Evolutionary conservation across 2,797 vertebrate genomes (phyloP).

Genomic region (Phalanger gymnotis): DNA sequence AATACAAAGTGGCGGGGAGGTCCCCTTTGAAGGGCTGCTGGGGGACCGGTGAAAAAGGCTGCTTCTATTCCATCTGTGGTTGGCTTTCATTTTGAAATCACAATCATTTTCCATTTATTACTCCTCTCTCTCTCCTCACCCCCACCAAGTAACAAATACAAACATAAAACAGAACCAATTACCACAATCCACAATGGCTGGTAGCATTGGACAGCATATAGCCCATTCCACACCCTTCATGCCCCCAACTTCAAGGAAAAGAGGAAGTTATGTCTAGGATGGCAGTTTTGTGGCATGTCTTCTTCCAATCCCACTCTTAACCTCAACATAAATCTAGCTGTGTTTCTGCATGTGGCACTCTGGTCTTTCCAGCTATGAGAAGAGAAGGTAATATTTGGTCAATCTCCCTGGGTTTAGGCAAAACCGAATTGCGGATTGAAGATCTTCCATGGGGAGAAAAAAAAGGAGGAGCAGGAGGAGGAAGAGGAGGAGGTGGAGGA

Average conservation of each 20-base stretch:
- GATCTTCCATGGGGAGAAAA: constrained; percentile 24
- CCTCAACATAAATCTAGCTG: background rate
- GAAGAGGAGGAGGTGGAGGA: no score
- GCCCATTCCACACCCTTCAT: background rate
- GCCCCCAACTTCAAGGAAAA: background rate
- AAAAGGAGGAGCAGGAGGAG: background rate
- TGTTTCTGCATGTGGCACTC: background rate
- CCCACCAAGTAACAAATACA: background rate
- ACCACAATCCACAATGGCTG: background rate
- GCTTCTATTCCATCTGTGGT: background rate
- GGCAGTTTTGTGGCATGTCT: background rate
- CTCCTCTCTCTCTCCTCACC: background rate
- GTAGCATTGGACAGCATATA: background rate
- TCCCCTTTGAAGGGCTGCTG: background rate
- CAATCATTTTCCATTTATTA: background rate
- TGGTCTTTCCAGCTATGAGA: background rate
- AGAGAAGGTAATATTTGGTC: background rate
- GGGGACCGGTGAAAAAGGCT: background rate
- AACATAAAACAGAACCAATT: background rate
- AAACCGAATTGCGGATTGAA: constrained; percentile 42
- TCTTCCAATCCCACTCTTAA: background rate
- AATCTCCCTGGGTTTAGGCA: background rate
- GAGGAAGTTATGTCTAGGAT: background rate
- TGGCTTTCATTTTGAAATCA: background rate
- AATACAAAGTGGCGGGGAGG: background rate